Conservation (phyloP, 2,797 vertebrate species). For the Ispidina lecontei region DNA sequence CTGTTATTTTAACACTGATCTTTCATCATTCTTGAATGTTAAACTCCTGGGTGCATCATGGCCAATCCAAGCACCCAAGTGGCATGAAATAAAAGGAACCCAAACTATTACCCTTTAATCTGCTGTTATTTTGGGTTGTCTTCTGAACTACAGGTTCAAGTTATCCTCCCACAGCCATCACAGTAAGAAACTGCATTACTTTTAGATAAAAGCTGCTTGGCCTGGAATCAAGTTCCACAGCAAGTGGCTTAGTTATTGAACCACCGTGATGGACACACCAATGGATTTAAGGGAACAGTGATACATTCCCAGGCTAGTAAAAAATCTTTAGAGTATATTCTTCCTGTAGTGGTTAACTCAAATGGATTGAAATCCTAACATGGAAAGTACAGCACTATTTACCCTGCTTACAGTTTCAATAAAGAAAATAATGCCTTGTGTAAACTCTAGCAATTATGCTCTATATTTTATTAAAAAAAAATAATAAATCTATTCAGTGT, state of each 20-base stretch:
- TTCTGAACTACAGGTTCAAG: not conserved
- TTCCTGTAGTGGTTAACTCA: not conserved
- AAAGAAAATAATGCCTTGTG: constrained; percentile 8
- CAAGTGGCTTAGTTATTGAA: constrained; percentile 19
- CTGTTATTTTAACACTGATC: not conserved
- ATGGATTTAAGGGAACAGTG: not conserved
- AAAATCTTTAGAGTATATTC: not conserved
- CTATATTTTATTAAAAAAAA: not conserved
- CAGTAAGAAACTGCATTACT: constrained; percentile 15
- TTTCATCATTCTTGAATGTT: not conserved
- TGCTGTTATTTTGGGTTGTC: not conserved
- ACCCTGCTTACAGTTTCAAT: constrained; percentile 21
- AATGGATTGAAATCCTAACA: constrained; percentile 22
- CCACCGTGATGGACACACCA: not conserved
- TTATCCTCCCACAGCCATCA: not conserved
- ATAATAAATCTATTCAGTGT: not conserved
- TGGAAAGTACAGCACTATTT: constrained; percentile 7
- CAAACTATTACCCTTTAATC: constrained; percentile 19
- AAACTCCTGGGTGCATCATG: not conserved
- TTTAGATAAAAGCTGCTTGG: constrained; percentile 30
- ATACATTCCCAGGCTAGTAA: not conserved
- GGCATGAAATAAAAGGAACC: not conserved
- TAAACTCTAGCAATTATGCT: constrained; percentile 49
- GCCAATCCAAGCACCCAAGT: not conserved
- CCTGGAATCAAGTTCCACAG: constrained; percentile 18